Base-by-base conservation (phyloP, 2,888 invertebrate species). In the Lycophotia porphyrea region DNA sequence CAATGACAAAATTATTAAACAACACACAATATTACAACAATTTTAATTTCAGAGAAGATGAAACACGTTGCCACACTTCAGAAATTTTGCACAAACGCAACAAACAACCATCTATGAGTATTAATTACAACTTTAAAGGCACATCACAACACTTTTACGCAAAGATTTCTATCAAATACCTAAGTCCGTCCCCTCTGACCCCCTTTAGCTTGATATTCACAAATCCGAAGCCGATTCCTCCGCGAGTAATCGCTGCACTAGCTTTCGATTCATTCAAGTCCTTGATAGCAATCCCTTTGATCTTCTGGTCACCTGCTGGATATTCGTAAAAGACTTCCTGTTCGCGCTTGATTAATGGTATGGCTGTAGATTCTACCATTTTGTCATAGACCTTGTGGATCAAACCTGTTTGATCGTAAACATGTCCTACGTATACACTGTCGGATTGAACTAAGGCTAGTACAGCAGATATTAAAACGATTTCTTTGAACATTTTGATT, bases 141-240 rank as follows among this genome's bases (percentile, higher is more conserved):
- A 71, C 55, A 76, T 21, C 27, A 39, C 71, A 34, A 66, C 71
- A 74, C 49, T 61, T 78, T 80, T 68, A 87, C 15, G 85, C 87
- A 58, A 52, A 96, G 13, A 95, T 89, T 86, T 93, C 94, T 31
- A 96, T 90, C 1, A 91, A 72, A 79, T 84, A 95, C 44, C 90
- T 93, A 24, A 91, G 91, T 0, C 94, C 94, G 0, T 93, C 92
- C 0, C 94, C 93, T 15, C 94, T 85, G 84, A 93, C 93, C 78
- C 95, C 95, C 74, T 94, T 95, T 64, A 96, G 70, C 39, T 94
- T 94, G 7, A 95, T 93, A 15, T 91, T 91, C 2, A 93, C 95
- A 47, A 91, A 93, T 34, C 90, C 85, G 49, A 92, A 92, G 0
- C 94, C 94, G 0, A 95, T 81, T 0, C 95, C 95, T 0, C 95